These are phyloP conservation scores for Danaus plexippus DNA, from an alignment of 1,140 invertebrate species.

Conservation along the genomic window DNA sequence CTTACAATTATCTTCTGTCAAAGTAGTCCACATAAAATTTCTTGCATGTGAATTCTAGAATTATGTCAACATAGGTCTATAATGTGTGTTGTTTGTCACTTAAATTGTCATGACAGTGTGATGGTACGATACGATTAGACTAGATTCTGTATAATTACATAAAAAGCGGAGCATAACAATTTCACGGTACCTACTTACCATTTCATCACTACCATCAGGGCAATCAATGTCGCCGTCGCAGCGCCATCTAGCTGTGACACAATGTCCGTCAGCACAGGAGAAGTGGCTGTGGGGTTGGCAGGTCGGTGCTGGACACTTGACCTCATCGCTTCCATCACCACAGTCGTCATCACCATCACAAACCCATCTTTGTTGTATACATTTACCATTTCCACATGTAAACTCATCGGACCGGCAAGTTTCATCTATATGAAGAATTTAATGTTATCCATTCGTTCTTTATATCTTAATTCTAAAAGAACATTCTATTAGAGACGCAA, in stretches of 20 bases:
- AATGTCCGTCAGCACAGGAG: conserved; percentile 78
- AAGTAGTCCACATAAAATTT: no score
- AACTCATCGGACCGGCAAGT: conserved; percentile 91
- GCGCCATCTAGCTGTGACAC: conserved; percentile 81
- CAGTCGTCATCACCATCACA: conserved; percentile 93
- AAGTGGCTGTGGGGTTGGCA: conserved; percentile 81
- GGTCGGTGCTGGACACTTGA: conserved; percentile 78
- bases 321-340: conserved; percentile 85
- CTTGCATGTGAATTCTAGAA: no score
- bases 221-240: conserved; percentile 93
- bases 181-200: conserved; percentile 71
- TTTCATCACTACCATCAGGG: conserved; percentile 84
- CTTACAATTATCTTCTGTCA: no score
- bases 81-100: no score
- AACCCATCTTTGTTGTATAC: conserved; percentile 88
- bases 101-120: no score
- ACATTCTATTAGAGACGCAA: conserved; percentile 28
- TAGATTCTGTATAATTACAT: no score
- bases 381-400: conserved; percentile 89
- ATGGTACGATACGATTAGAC: no score
- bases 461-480: background rate
- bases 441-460: background rate
- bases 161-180: no score
- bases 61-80: no score
- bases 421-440: conserved; percentile 74